Evolutionary conservation across 2,113 vertebrate species (phyloP), one percentile per base, ranked within the genome.

Genomic region (Cardinalis cardinalis): DNA sequence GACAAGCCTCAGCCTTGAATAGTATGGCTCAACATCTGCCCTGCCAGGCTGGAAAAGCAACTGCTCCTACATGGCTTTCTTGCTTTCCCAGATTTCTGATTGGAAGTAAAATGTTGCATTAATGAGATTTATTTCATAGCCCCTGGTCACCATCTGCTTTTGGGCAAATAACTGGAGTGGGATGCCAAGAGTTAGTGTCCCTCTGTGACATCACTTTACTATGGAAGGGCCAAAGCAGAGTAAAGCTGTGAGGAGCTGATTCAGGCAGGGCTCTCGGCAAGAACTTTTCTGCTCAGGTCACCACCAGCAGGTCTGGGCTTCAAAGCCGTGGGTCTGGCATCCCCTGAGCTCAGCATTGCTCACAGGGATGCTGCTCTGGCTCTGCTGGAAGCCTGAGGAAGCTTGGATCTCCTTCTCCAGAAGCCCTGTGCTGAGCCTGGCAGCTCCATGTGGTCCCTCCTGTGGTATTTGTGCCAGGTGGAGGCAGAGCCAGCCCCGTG

Each of bases 61-160:
- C n/a, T 0, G 2, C 44, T 88, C 5, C 7, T n/a, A 21, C 34
- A 9, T 0, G 0, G 41, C 2, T 0, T 58, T 88, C 66, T 4
- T 2, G 64, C 63, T 86, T 89, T 70, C 44, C 87, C 2, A 2
- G 8, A 82, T 55, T 88, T 69, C 70, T 64, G 13, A 25, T 4
- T 32, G 34, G 10, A 65, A 94, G 43, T 12, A 61, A 69, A 90
- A 77, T 6, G 3, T 49, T 80, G 48, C 38, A 12, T 49, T 76
- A 79, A 80, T 36, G 61, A 86, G 64, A 63, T 61, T 83, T 68
- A 49, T 61, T 89, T 93, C 82, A 55, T 59, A 43, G 3, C 24
- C 14, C 21, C 72, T 2, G 4, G 46, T 61, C 70, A 68, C 65
- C 63, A 46, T 23, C 71, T 82, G 83, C 87, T 65, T 56, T 72